Percentiles rank a stretch among this genome's conserved stretches.
Evolutionary conservation across 1,140 invertebrate genomes (phyloP).

Genomic region (Colletes gigas): DNA sequence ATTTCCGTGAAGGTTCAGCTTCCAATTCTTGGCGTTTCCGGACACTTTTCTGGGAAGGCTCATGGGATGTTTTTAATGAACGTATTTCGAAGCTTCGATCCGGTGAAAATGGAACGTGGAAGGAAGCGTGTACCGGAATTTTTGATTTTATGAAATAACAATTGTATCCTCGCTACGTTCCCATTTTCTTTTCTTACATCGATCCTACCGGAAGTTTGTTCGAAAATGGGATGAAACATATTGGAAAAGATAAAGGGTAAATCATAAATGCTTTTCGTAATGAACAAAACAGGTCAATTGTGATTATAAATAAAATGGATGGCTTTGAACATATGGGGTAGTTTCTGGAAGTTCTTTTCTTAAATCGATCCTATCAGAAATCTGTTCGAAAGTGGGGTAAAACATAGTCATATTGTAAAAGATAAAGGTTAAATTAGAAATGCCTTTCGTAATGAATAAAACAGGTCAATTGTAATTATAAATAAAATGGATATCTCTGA

Average conservation of each 20-base stretch:
- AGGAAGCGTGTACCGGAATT: neutral
- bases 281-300: too few relatives aligned
- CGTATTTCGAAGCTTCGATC: neutral
- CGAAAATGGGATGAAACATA: neutral
- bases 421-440: too few relatives aligned
- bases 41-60: neutral
- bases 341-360: neutral
- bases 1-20: conserved; percentile 28
- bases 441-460: too few relatives aligned
- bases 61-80: conserved; percentile 21
- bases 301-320: too few relatives aligned
- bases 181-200: neutral
- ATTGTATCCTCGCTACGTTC: neutral
- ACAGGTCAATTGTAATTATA: too few relatives aligned
- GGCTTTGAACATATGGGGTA: too few relatives aligned
- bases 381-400: neutral
- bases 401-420: too few relatives aligned
- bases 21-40: conserved; percentile 21
- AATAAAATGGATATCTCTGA: too few relatives aligned
- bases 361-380: too few relatives aligned
- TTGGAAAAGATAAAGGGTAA: too few relatives aligned
- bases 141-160: neutral
- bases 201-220: too few relatives aligned
- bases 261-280: too few relatives aligned
- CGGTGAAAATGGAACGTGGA: neutral